Evolutionary conservation across 2,113 vertebrate species (phyloP), one percentile per base, ranked within the genome.

Genomic region (Sebastes schlegelii): DNA sequence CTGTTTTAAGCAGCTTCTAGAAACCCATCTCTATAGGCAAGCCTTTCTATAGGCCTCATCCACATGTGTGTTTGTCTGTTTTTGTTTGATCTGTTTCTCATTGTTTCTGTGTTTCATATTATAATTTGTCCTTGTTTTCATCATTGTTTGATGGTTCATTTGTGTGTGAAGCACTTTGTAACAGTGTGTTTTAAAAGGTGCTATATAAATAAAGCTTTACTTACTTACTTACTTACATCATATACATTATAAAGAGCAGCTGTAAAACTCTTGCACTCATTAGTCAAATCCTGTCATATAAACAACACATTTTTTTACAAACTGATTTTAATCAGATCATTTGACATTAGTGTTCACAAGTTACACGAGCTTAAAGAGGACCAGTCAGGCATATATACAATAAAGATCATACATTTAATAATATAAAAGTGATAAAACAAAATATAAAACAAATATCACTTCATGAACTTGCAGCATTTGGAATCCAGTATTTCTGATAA

Each of bases 401-500:
- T 79, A 90, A 54, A 91, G 82, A 67, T 9, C 69, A 83, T 86
- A 88, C 75, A 87, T 69, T 88, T 90, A 79, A 83, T 84, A 87
- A 85, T 92, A 90, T 82, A 92, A 93, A 93, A 81, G 82, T 81
- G 65, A 90, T 88, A 88, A 84, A 93, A 93, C 82, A 88, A 87
- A 88, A 91, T 90, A 91, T 91, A 90, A 91, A 88, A 92, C 84
- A 92, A 88, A 93, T 86, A 91, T 91, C 90, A 92, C 89, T 91
- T 87, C 68, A 89, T 91, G 43, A 91, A 86, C 61, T 93, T 93
- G 90, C 93, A 95, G 92, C 93, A 94, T 95, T 91, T 89, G 77
- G 78, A 95, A 91, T 95, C 92, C 94, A 95, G 93, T 95, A 90
- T 92, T 92, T 93, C 65, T 78, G 76, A 91, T 87, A 88, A 89